These are phyloP conservation scores for Tetrao urogallus DNA, from an alignment of 2,113 vertebrate species.

Conservation along the genomic window DNA sequence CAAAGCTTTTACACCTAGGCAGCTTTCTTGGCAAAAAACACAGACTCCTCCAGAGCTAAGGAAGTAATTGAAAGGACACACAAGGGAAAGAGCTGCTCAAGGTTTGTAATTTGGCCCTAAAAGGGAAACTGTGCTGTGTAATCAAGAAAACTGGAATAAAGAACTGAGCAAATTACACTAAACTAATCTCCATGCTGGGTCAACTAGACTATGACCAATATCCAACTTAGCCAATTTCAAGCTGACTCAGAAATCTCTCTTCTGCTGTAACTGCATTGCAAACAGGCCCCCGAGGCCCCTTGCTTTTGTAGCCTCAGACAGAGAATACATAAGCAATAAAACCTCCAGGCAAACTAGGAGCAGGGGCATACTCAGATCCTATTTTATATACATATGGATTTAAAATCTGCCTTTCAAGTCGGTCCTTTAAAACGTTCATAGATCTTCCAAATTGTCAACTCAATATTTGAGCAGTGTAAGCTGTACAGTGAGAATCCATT, in stretches of 20 bases:
- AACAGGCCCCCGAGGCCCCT: background rate
- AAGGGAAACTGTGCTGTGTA: background rate
- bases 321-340: background rate
- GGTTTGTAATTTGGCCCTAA: background rate
- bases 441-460: background rate
- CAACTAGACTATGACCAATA: slow-evolving; percentile 31
- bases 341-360: background rate
- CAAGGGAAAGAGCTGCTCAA: background rate
- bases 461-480: background rate
- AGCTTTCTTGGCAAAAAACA: slow-evolving; percentile 1
- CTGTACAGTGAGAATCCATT: background rate
- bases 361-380: background rate
- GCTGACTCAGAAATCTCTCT: background rate
- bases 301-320: background rate
- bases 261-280: background rate
- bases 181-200: slow-evolving; percentile 8
- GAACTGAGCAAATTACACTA: background rate
- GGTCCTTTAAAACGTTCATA: background rate
- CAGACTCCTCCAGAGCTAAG: background rate
- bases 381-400: background rate
- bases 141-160: background rate
- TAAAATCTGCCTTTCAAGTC: background rate
- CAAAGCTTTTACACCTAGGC: slow-evolving; percentile 49
- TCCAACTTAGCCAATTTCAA: background rate
- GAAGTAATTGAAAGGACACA: background rate